Percentiles rank a stretch among this genome's conserved stretches.
phyloP scores from a whole-genome alignment of 2,797 vertebrate species.

The Coregonus ussuriensis region DNA sequence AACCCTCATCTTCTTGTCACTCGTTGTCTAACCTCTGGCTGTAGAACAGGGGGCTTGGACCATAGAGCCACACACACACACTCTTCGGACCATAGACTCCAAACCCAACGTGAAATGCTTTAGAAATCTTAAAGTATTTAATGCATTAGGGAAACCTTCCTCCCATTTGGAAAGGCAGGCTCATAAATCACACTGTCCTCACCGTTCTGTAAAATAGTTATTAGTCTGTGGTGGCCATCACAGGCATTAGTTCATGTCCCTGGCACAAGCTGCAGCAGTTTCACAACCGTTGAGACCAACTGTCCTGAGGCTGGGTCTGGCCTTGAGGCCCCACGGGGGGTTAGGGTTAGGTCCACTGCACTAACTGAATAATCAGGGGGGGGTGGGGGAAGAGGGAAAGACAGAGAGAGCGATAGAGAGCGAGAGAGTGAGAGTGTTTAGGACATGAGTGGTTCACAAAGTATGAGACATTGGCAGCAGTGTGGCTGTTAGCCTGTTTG shows the following conservation, averaged over 20 bases:
- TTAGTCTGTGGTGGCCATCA: constrained; percentile 12
- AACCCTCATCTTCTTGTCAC: neutral
- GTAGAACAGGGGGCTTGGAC: neutral
- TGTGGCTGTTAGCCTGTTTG: neutral
- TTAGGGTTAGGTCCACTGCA: neutral
- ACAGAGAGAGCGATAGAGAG: no score
- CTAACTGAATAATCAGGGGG: neutral
- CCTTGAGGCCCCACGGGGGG: no score
- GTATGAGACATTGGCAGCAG: neutral
- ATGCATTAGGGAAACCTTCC: constrained; percentile 7
- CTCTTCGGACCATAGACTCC: no score
- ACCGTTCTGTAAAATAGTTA: constrained; percentile 7
- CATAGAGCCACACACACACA: neutral
- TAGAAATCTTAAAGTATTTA: neutral
- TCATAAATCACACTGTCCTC: neutral
- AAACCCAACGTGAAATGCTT: no score
- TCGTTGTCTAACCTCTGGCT: neutral
- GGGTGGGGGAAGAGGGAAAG: neutral
- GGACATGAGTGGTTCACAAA: neutral
- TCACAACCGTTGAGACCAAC: constrained; percentile 18
- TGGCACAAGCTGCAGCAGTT: constrained; percentile 14
- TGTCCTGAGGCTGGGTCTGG: neutral
- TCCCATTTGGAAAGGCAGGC: neutral
- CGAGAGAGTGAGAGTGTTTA: neutral
- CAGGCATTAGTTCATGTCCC: constrained; percentile 23